Evolutionary conservation across 2,797 vertebrate genomes (phyloP), one percentile per base, ranked within the genome.

Genomic region (Discoglossus pictus): DNA sequence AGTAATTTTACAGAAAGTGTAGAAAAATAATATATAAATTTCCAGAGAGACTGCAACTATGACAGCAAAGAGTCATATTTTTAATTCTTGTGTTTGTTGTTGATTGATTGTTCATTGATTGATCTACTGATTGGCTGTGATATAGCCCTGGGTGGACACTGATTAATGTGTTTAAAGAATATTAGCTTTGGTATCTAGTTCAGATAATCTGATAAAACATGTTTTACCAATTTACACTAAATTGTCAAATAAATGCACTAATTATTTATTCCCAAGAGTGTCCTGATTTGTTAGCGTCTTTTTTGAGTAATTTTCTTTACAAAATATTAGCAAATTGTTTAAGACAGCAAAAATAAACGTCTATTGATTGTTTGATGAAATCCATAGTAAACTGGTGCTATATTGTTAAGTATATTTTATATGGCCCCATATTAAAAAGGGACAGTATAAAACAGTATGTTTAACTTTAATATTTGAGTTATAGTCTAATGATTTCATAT

Each of bases 81-180:
- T 62, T 66, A 78, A 76, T 73, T 82, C 83, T 84, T 76, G 82
- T 82, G n/a, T n/a, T n/a, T n/a, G n/a, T n/a, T n/a, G n/a, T n/a
- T n/a, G 82, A 85, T 84, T 78, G 78, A 86, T 88, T 92, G 80
- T 78, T 79, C 90, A 93, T 92, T 89, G 94, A 96, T 94, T 86
- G 78, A 75, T 56, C 74, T 47, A 58, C 85, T 93, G 93, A 94
- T 93, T 90, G 86, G 90, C 93, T 79, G 92, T 82, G 87, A 80
- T 75, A 80, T 86, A 86, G 92, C 90, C 83, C 84, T 83, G 89
- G 89, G 86, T 75, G 76, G 94, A 93, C 91, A 82, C 82, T 93
- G 94, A 94, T 82, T 80, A 90, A 95, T 93, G 90, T 79, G 71
- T 78, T 78, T 75, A 76, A 85, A 83, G 80, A 83, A 83, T 85